These are phyloP conservation scores for Vanessa atalanta DNA, from an alignment of 1,140 invertebrate species.

Conservation along the genomic window DNA sequence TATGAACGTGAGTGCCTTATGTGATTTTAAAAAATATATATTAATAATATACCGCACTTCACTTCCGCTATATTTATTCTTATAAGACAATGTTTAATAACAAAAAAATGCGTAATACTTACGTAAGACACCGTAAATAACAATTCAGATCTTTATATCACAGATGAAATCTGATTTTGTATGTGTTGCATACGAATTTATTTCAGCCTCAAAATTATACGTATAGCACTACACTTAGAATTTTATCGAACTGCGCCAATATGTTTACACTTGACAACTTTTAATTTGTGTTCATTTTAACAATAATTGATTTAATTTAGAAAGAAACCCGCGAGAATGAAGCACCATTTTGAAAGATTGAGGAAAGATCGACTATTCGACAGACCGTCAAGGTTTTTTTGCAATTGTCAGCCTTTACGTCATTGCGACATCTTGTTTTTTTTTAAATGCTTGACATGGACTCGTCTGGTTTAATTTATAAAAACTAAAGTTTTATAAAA, in stretches of 20 bases:
- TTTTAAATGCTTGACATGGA: slow-evolving; percentile 24
- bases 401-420: slow-evolving; percentile 63
- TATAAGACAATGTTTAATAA: slow-evolving; percentile 57
- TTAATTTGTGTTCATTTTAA: slow-evolving; percentile 62
- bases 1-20: slow-evolving; percentile 16
- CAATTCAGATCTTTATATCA: slow-evolving; percentile 67
- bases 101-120: slow-evolving; percentile 65
- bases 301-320: slow-evolving; percentile 65
- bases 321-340: slow-evolving; percentile 72
- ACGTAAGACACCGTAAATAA: slow-evolving; percentile 75
- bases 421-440: slow-evolving; percentile 67
- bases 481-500: slow-evolving; percentile 14
- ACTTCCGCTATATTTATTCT: slow-evolving; percentile 7
- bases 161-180: slow-evolving; percentile 59
- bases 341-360: slow-evolving; percentile 78
- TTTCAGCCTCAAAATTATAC: slow-evolving; percentile 47
- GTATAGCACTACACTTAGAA: slow-evolving; percentile 47
- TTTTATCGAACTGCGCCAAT: slow-evolving; percentile 47
- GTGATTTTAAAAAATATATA: slow-evolving; percentile 15
- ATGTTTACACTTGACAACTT: slow-evolving; percentile 45
- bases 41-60: slow-evolving; percentile 29
- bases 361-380: slow-evolving; percentile 51
- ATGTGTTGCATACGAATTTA: slow-evolving; percentile 49
- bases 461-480: not conserved
- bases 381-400: slow-evolving; percentile 72